A percentile compares a stretch with the other conserved stretches of the same genome.
phyloP scores from a whole-genome alignment of 2,888 invertebrate genomes.

The Macaria notata region DNA sequence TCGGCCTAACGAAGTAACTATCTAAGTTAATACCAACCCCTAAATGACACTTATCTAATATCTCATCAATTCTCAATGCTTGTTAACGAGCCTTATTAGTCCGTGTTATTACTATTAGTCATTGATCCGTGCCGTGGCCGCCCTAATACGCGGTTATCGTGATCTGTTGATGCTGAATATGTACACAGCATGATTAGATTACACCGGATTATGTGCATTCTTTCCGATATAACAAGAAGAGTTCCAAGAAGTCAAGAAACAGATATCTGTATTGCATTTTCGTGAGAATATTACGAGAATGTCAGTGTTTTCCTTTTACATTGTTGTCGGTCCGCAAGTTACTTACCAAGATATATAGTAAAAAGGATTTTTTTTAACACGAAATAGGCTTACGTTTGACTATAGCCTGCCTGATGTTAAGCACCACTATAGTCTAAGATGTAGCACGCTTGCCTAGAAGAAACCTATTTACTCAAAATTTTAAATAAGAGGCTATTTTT shows the following conservation, averaged over 20 bases:
- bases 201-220: slow-evolving; percentile 24
- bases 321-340: not conserved
- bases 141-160: slow-evolving; percentile 40
- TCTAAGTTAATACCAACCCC: too few species aligned
- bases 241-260: slow-evolving; percentile 17
- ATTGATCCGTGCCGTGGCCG: slow-evolving; percentile 31
- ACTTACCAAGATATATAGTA: too few species aligned
- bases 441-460: too few species aligned
- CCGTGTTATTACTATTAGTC: slow-evolving; percentile 23
- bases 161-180: slow-evolving; percentile 46
- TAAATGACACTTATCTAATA: too few species aligned
- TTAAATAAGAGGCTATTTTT: too few species aligned
- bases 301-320: slow-evolving; percentile 1
- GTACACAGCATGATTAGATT: slow-evolving; percentile 45
- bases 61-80: too few species aligned
- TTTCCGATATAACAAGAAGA: slow-evolving; percentile 5
- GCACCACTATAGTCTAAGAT: too few species aligned
- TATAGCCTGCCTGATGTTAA: too few species aligned
- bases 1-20: too few species aligned
- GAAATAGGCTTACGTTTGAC: too few species aligned
- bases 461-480: too few species aligned
- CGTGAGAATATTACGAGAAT: not conserved
- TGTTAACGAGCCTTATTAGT: slow-evolving; percentile 22
- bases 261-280: slow-evolving; percentile 2
- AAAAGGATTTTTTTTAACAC: too few species aligned